These are phyloP conservation scores for Proterorhinus semilunaris DNA, from an alignment of 2,113 vertebrate species.

Conservation along the genomic window DNA sequence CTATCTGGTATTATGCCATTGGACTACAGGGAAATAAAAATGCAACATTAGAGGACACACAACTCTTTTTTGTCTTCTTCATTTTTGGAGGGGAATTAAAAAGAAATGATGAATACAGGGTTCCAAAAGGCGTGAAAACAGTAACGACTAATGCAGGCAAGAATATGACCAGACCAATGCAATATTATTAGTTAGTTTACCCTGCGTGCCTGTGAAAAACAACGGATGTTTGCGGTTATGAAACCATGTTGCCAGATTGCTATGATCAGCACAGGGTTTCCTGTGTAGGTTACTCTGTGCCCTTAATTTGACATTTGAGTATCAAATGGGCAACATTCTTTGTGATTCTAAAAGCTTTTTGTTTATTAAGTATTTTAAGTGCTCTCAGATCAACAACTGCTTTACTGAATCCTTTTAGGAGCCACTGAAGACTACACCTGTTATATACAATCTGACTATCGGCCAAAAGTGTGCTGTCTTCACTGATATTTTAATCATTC, in stretches of 20 bases:
- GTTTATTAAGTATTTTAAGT: background rate
- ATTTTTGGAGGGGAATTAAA: too few species aligned
- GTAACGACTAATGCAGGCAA: too few species aligned
- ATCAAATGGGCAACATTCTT: background rate
- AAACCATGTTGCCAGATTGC: slow-evolving; percentile 19
- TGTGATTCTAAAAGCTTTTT: background rate
- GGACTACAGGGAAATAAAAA: too few species aligned
- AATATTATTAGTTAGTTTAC: background rate
- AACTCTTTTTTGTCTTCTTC: too few species aligned
- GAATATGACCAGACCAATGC: background rate
- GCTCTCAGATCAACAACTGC: background rate
- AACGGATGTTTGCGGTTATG: slow-evolving; percentile 65
- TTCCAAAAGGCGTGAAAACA: too few species aligned
- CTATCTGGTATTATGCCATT: too few species aligned
- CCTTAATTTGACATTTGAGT: slow-evolving; percentile 16
- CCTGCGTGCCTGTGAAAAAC: slow-evolving; percentile 25
- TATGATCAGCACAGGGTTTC: slow-evolving; percentile 50
- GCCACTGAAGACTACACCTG: background rate
- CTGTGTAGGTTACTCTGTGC: slow-evolving; percentile 48
- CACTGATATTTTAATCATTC: background rate
- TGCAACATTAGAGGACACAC: too few species aligned
- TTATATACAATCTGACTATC: background rate
- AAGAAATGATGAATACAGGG: too few species aligned
- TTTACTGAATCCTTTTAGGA: background rate
- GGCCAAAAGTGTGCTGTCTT: background rate